Base-by-base conservation (phyloP, 2,797 vertebrate species). In the Poecilia wingei region DNA sequence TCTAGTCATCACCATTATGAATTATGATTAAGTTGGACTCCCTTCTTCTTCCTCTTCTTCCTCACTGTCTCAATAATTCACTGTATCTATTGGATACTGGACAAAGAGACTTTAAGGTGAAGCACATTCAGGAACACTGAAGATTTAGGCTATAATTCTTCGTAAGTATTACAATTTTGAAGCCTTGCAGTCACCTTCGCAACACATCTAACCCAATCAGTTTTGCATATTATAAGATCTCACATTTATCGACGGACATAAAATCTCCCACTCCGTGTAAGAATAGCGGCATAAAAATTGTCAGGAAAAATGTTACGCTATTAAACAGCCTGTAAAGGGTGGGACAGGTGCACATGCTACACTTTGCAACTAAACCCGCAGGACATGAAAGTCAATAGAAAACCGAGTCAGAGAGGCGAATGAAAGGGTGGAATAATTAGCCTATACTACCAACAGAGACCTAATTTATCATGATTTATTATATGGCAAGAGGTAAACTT, bases 381-480 rank as follows among this genome's bases (percentile, higher is more conserved):
- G 87, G 85, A 87, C 85, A 88, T 78, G 59, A 87, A 89, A 74
- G 76, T 18, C 57, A 66, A 43, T n/a, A 20, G 36, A 84, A 80
- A 88, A 85, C 51, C 78, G 79, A 79, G 79, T 61, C 45, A 47
- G 74, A 77, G 86, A 84, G 36, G 74, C 82, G 72, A 82, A 86
- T 84, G 53, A 84, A 83, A 81, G 77, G 31, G 81, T 74, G 76
- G 88, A 85, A 92, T 94, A 92, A 95, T 93, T 93, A 93, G 84
- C 89, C 84, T 25, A 82, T 84, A 79, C 84, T 84, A 89, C 85
- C 83, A 88, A 82, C 80, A 83, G 84, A 91, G 82, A 88, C 66
- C 80, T 86, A 86, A 87, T 90, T 91, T 88, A 89, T 87, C 55
- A 88, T 93, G 88, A 95, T 95, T 93, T 93, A 95, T 95, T 85